Evolutionary conservation across 2,888 invertebrate genomes (phyloP).

Genomic region (Zelleria hepariella): DNA sequence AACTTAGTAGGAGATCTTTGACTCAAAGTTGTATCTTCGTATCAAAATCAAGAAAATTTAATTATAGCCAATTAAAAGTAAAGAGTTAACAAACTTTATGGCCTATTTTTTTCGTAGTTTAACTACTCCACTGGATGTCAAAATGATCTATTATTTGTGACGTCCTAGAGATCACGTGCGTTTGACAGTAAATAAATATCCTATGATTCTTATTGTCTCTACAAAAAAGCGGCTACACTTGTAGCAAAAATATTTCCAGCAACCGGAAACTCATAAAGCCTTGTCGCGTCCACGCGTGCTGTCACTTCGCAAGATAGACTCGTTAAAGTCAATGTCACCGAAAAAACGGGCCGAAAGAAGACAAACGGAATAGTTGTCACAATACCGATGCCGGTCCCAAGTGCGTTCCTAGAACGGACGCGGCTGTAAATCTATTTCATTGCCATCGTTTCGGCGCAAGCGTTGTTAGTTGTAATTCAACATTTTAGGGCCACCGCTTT

Average conservation of each 20-base stretch:
- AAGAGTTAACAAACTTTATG: no score
- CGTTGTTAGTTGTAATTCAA: constrained; percentile 42
- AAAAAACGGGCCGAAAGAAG: constrained; percentile 16
- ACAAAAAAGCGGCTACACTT: no score
- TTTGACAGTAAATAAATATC: no score
- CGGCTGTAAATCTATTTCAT: constrained; percentile 67
- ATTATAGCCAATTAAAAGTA: no score
- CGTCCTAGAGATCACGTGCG: no score
- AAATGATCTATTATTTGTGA: no score
- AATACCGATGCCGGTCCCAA: constrained; percentile 24
- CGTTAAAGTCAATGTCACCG: not conserved
- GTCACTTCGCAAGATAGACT: not conserved
- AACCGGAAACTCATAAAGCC: not conserved
- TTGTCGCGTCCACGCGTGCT: not conserved
- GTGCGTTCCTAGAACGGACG: constrained; percentile 42
- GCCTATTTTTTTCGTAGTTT: no score
- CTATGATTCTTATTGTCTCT: no score
- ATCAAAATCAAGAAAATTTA: no score
- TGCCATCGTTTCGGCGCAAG: constrained; percentile 42
- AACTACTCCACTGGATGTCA: no score
- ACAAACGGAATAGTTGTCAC: constrained; percentile 21
- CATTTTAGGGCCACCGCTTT: constrained; percentile 36
- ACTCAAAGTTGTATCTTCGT: no score
- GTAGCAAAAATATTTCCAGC: not conserved
- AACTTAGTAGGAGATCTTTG: no score